Percentiles rank a stretch among this genome's conserved stretches.
phyloP scores from a whole-genome alignment of 2,888 invertebrate species.

The Tricholauxania praeusta region DNA sequence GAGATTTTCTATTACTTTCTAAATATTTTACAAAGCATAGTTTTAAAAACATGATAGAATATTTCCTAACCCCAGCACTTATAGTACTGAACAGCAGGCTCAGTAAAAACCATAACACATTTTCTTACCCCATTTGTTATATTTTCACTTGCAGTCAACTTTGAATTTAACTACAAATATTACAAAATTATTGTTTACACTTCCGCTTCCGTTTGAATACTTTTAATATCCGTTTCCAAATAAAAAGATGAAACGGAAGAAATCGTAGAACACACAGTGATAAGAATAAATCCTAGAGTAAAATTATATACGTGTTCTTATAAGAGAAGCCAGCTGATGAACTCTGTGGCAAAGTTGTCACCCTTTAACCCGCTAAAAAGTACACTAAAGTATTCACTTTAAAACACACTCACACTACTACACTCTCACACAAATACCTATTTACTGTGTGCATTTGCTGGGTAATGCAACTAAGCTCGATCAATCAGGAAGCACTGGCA shows the following conservation, averaged over 20 bases:
- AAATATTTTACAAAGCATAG: too few species aligned
- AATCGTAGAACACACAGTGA: neutral
- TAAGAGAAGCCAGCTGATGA: neutral
- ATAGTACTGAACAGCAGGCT: too few species aligned
- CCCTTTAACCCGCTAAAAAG: neutral
- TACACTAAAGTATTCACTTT: neutral
- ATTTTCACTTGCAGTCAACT: conserved; percentile 37
- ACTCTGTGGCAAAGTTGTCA: neutral
- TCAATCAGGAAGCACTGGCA: conserved; percentile 51
- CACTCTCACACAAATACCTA: neutral
- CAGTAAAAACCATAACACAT: too few species aligned
- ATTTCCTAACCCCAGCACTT: too few species aligned
- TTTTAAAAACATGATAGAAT: too few species aligned
- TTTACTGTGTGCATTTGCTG: conserved; percentile 8
- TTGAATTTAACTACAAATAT: conserved; percentile 40
- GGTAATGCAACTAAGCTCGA: conserved; percentile 49
- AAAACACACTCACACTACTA: neutral
- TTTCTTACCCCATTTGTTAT: too few species aligned
- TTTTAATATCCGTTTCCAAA: conserved; percentile 46
- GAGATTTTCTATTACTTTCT: too few species aligned
- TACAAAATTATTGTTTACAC: conserved; percentile 43
- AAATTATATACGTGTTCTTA: neutral
- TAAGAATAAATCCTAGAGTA: neutral
- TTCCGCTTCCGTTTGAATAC: conserved; percentile 46
- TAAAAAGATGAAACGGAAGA: conserved; percentile 11